Base-by-base conservation (phyloP, 1,140 invertebrate genomes). In the Fopius arisanus region DNA sequence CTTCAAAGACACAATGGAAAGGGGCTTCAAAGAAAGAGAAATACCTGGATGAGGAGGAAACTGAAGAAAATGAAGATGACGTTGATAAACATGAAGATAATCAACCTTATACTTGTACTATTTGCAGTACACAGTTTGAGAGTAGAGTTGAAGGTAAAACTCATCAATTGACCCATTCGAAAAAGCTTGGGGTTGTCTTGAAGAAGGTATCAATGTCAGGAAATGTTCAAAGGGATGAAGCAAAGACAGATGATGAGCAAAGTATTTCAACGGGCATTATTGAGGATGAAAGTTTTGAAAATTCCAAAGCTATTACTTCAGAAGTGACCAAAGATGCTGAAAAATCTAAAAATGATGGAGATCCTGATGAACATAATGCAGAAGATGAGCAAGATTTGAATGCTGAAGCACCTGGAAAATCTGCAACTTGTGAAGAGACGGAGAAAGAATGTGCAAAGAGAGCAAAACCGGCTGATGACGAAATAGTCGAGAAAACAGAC, bases 131-230 rank as follows among this genome's bases (percentile, higher is more conserved):
- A 28, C 77, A 74, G n/a, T 86, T 78, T 63, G 78, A 81, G 31
- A 84, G 67, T 21, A 86, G 83, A 67, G 43, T 82, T 1, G 69
- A 77, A 33, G 79, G 78, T 19, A 71, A 81, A 10, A 68, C 77
- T 7, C 86, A 87, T 29, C 78, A 81, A 70, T 62, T 87, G 5
- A 79, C 79, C 0, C 86, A 87, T 67, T 79, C 77, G 5, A 86
- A 85, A 33, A 81, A 80, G n/a, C 77, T 79, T n/a, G 70, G 76
- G 40, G 65, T 87, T 9, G 78, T 82, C 29, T 67, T 87, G 4
- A 16, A 81, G n/a, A 81, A 78, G 67, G 23, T 84, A 16, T 19
- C 3, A 5, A 0, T 76, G 9, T 40, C 74, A 26, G 71, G 51
- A 40, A 28, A 26, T 62, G 6, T 21, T 43, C 19, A 54, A 67